Base-by-base conservation (phyloP, 2,113 vertebrate species). In the Psettodes erumei region DNA sequence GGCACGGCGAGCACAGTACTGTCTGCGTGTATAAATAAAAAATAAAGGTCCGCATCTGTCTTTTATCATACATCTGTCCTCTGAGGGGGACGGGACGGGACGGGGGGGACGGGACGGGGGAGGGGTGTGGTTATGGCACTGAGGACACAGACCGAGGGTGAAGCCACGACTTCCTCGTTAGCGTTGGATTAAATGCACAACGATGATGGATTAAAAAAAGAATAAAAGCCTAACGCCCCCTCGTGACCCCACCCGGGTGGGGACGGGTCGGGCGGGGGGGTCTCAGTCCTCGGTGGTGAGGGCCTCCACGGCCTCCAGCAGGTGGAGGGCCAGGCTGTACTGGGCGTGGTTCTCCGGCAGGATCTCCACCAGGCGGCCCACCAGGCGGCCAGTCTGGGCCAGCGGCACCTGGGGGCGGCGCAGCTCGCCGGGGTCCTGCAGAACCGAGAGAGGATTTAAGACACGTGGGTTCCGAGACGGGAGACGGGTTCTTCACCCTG, bases 291-390 rank as follows among this genome's bases (percentile, higher is more conserved):
- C 90, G 0, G 83, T 64, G 37, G 86, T 87, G 27, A 98, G 90
- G 59, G 93, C 95, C 47, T 97, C 97, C 5, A 97, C 94, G 0
- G 97, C 95, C 72, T 99, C 98, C 1, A 96, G 90, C 2, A 99
- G 96, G 90, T 98, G 96, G 74, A 99, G 90, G 63, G 96, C 97
- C 53, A 99, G 88, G 78, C 88, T 92, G 55, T 98, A 99, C 88
- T 99, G 98, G 50, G 95, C 96, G 0, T 99, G 97, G 32, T 96
- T 98, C 83, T 99, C 97, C 0, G 97, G 98, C 13, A 99, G 90
- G 48, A 97, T 96, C 90, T 99, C 97, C 0, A 97, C 90, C n/a
- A 99, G 91, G 51, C 92, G 96, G 72, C 93, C 90, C 3, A 98
- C 95, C 28, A 99, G 93, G 13, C 92, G 94, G 51, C 95, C 94